A percentile compares a stretch with the other conserved stretches of the same genome.
These are phyloP conservation scores for Sinocyclocheilus rhinocerous DNA, from an alignment of 2,113 vertebrate genomes.

Conservation along the genomic window DNA sequence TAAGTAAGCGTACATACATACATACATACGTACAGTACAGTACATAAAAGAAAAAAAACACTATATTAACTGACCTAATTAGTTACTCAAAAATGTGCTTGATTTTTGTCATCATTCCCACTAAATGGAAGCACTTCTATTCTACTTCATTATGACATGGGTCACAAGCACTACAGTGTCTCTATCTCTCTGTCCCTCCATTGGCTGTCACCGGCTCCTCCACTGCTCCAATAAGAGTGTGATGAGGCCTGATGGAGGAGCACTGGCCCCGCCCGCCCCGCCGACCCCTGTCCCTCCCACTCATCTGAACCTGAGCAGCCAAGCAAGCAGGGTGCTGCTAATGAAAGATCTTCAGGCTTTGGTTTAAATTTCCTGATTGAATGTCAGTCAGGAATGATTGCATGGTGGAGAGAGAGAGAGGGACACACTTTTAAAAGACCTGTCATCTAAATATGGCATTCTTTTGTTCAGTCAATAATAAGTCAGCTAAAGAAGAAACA, in stretches of 20 bases:
- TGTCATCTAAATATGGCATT: slow-evolving; percentile 38
- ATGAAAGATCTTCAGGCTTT: slow-evolving; percentile 79
- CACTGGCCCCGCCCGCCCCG: not conserved
- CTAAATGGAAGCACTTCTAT: not conserved
- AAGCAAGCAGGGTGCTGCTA: slow-evolving; percentile 76
- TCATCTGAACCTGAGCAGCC: slow-evolving; percentile 74
- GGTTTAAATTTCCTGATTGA: slow-evolving; percentile 81
- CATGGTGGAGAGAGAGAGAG: slow-evolving; percentile 63
- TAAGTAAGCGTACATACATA: too few species aligned
- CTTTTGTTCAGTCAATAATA: slow-evolving; percentile 38
- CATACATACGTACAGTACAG: too few species aligned
- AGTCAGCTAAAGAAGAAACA: not conserved
- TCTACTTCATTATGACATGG: not conserved
- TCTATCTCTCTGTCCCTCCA: not conserved
- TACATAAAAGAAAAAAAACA: too few species aligned
- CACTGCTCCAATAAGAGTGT: not conserved
- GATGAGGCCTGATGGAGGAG: slow-evolving; percentile 23
- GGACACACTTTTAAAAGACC: not conserved
- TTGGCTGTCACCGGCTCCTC: not conserved
- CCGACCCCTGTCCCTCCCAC: slow-evolving; percentile 3
- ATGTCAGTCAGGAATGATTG: slow-evolving; percentile 82
- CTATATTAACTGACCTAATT: too few species aligned
- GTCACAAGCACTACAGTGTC: not conserved
- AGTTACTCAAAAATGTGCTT: too few species aligned
- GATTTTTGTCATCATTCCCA: not conserved